phyloP scores from a whole-genome alignment of 2,888 invertebrate species.

The Holacanthella duospinosa region DNA sequence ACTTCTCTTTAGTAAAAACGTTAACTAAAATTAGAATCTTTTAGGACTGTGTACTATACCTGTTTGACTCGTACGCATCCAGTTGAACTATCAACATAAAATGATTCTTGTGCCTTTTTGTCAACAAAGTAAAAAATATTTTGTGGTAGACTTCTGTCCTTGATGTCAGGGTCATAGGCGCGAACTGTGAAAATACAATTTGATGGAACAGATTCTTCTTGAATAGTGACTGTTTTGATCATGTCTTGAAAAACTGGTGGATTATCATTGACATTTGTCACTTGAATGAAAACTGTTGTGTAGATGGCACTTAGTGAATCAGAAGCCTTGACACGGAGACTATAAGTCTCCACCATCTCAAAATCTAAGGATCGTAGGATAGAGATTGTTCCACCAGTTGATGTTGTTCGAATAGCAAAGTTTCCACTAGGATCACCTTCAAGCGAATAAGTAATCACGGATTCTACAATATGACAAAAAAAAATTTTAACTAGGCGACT shows the following conservation, averaged over 20 bases:
- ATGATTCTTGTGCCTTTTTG: conserved; percentile 45
- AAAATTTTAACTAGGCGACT: conserved; percentile 38
- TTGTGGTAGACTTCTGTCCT: conserved; percentile 61
- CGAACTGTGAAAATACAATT: conserved; percentile 60
- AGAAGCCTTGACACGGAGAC: conserved; percentile 55
- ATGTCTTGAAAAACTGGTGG: conserved; percentile 67
- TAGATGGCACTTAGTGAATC: conserved; percentile 74
- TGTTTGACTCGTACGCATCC: conserved; percentile 58
- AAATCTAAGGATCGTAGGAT: conserved; percentile 69
- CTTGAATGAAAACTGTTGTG: conserved; percentile 70
- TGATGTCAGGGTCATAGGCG: conserved; percentile 78
- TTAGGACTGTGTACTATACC: no score
- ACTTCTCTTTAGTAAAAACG: no score
- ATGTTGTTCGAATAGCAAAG: conserved; percentile 63
- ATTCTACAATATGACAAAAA: conserved; percentile 49
- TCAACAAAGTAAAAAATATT: conserved; percentile 65
- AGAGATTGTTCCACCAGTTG: conserved; percentile 73
- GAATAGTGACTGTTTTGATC: conserved; percentile 60
- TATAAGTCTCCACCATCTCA: conserved; percentile 49
- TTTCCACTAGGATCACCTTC: conserved; percentile 80
- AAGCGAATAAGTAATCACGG: conserved; percentile 75
- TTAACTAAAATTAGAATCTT: no score
- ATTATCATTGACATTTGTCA: conserved; percentile 87
- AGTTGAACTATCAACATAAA: background rate
- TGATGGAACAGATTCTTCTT: conserved; percentile 59